phyloP scores from a whole-genome alignment of 2,113 vertebrate genomes.

The Leucoraja erinaceus region DNA sequence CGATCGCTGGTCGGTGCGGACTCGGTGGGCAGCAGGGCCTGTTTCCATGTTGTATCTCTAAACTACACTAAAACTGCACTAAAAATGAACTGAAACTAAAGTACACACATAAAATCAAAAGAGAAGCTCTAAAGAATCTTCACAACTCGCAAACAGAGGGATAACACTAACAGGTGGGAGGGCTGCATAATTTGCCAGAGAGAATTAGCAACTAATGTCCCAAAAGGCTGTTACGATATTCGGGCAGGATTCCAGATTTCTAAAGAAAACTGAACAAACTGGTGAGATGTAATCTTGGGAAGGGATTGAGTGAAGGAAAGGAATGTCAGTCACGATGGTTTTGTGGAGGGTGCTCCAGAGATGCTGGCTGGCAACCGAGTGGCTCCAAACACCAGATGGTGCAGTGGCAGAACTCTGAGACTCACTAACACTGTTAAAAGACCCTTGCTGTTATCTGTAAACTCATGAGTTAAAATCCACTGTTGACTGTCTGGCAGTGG shows the following conservation, averaged over 20 bases:
- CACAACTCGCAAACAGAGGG: neutral
- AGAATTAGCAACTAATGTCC: neutral
- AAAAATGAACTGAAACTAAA: too few relatives aligned
- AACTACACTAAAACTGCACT: too few relatives aligned
- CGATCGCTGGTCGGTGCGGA: too few relatives aligned
- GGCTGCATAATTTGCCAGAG: neutral
- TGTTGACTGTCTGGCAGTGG: too few relatives aligned
- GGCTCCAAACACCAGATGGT: conserved; percentile 23
- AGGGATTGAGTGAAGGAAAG: neutral
- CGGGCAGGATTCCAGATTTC: neutral
- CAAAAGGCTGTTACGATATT: conserved; percentile 3
- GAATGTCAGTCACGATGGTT: neutral
- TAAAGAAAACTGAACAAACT: neutral
- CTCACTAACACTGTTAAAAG: conserved; percentile 2
- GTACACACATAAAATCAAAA: neutral
- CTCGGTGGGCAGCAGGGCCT: too few relatives aligned
- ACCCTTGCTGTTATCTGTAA: conserved; percentile 18
- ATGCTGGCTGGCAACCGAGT: neutral
- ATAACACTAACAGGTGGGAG: neutral
- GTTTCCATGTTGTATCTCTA: too few relatives aligned
- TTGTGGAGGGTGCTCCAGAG: neutral
- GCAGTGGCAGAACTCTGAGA: neutral
- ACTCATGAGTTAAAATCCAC: neutral
- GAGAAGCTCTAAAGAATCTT: neutral
- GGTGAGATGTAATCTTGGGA: neutral